Percentiles rank a stretch among this genome's conserved stretches.
Conservation (phyloP, 2,113 vertebrate genomes). For the Felis chaus region DNA sequence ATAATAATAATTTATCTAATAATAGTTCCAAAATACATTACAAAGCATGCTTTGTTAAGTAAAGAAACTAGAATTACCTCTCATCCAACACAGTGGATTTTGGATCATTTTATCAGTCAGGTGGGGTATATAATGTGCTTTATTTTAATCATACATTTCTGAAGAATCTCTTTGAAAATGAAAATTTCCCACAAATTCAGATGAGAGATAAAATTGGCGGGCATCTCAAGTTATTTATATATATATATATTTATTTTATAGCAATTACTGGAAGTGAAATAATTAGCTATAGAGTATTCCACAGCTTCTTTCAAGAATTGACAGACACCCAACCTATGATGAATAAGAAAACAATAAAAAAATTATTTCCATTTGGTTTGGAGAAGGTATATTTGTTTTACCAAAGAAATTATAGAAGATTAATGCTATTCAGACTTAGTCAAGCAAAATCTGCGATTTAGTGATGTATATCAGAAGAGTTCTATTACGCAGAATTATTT, state of each 20-base stretch:
- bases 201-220: constrained; percentile 12
- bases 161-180: background rate
- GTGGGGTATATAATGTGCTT: background rate
- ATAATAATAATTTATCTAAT: background rate
- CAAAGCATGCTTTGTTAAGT: background rate
- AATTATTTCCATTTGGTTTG: background rate
- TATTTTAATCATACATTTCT: background rate
- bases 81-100: background rate
- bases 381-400: constrained; percentile 11
- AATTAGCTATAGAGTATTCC: background rate
- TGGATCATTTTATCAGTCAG: background rate
- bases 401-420: constrained; percentile 19
- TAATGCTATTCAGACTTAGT: background rate
- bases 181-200: background rate
- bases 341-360: constrained; percentile 21
- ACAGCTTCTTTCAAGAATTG: constrained; percentile 10
- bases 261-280: background rate
- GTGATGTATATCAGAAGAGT: background rate
- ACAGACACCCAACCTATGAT: background rate
- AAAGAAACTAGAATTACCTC: background rate
- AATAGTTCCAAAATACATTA: constrained; percentile 31
- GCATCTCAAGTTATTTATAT: background rate
- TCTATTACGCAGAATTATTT: constrained; percentile 23
- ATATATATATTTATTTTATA: background rate
- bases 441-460: constrained; percentile 28